Conservation (phyloP, 2,797 vertebrate genomes). For the Gambusia yucatana region DNA sequence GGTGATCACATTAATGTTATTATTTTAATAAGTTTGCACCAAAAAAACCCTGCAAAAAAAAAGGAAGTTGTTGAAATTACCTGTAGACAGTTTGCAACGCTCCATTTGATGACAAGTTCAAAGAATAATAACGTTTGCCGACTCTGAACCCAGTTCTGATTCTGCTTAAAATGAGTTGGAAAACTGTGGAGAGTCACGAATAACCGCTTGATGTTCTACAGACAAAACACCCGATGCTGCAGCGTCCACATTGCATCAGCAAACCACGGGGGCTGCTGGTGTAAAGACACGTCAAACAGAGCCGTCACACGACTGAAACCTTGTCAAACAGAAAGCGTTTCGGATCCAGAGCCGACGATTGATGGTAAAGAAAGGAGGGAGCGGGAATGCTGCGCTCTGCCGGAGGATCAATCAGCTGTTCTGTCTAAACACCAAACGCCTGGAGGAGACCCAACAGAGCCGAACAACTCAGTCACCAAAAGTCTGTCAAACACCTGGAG, state of each 20-base stretch:
- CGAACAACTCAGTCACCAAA: conserved; percentile 16
- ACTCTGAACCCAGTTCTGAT: not conserved
- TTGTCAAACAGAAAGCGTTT: conserved; percentile 46
- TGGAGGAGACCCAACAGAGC: conserved; percentile 67
- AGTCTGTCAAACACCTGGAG: not conserved
- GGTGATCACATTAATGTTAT: not conserved
- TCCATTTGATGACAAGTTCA: too few species aligned
- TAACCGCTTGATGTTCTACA: conserved; percentile 58
- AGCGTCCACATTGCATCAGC: conserved; percentile 58
- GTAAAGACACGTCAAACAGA: conserved; percentile 47
- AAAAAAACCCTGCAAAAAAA: not conserved
- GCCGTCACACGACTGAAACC: conserved; percentile 36
- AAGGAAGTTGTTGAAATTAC: not conserved
- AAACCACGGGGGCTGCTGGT: conserved; percentile 50
- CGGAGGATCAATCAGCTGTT: conserved; percentile 65
- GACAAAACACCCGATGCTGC: conserved; percentile 49
- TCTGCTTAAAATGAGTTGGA: not conserved
- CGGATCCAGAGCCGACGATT: conserved; percentile 40
- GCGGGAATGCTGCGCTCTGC: conserved; percentile 54
- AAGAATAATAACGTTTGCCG: too few species aligned
- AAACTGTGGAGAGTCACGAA: conserved; percentile 39
- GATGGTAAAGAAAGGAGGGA: conserved; percentile 43
- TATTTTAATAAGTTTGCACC: not conserved
- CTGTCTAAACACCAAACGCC: conserved; percentile 74
- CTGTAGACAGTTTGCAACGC: not conserved